A percentile compares a stretch with the other conserved stretches of the same genome.
These are phyloP conservation scores for Alcedo quadribrachys DNA, from an alignment of 2,797 vertebrate species.

Conservation along the genomic window DNA sequence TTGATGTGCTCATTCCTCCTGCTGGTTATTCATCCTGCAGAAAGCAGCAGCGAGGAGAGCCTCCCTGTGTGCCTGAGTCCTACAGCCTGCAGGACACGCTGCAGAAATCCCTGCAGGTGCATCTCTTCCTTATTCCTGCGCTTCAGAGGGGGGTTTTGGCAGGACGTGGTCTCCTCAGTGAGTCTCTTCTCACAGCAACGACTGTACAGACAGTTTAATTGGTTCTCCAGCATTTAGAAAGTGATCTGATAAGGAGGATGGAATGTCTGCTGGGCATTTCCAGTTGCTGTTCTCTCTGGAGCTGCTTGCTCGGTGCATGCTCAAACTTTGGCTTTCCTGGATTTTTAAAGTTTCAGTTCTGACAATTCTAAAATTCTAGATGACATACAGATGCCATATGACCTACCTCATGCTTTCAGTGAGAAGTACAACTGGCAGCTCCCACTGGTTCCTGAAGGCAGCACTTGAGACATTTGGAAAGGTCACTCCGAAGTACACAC, in stretches of 20 bases:
- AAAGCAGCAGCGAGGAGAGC: not conserved
- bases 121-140: not conserved
- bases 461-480: rapidly evolving
- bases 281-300: not conserved
- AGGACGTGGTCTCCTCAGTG: not conserved
- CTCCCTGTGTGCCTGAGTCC: rapidly evolving
- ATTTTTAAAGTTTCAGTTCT: not conserved
- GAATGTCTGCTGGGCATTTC: not conserved
- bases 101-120: not conserved
- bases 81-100: rapidly evolving
- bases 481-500: not conserved
- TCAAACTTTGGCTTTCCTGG: not conserved
- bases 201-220: slow-evolving; percentile 2
- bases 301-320: not conserved
- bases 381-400: not conserved
- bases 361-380: not conserved
- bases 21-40: not conserved
- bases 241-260: not conserved
- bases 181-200: not conserved
- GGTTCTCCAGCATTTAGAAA: not conserved
- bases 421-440: not conserved
- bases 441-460: not conserved
- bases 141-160: not conserved
- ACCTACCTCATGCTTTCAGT: not conserved
- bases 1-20: not conserved